A percentile compares a stretch with the other conserved stretches of the same genome.
These are phyloP conservation scores for Saimiri boliviensis DNA, from an alignment of 2,113 vertebrate genomes.

Conservation along the genomic window DNA sequence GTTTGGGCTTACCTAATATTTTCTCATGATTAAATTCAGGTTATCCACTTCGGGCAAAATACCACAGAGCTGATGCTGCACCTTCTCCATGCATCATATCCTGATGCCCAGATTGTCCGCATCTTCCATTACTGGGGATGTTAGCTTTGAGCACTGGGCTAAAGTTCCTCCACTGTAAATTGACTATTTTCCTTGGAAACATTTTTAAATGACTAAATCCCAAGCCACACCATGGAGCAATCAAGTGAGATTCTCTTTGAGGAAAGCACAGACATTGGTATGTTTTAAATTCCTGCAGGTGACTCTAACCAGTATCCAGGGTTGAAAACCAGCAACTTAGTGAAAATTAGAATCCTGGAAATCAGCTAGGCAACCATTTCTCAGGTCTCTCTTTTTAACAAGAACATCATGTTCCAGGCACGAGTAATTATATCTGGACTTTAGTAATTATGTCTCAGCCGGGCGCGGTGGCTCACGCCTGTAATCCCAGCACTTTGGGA, in stretches of 20 bases:
- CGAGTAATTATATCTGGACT: conserved; percentile 16
- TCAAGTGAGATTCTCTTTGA: background rate
- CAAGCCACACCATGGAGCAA: background rate
- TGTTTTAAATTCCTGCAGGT: background rate
- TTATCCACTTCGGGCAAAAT: background rate
- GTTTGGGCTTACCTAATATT: background rate
- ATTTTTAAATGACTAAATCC: background rate
- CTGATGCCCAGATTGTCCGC: background rate
- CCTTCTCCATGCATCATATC: background rate
- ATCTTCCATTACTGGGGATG: background rate
- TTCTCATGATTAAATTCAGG: background rate
- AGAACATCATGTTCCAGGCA: background rate
- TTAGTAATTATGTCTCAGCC: background rate
- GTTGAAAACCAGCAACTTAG: background rate
- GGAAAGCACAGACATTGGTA: background rate
- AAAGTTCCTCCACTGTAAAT: background rate
- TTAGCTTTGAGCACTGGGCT: background rate
- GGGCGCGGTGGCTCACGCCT: too few species aligned
- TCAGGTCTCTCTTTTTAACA: background rate
- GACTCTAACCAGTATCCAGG: background rate
- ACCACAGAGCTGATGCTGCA: rapidly evolving
- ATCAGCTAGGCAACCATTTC: background rate
- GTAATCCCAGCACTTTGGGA: too few species aligned
- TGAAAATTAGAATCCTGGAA: background rate
- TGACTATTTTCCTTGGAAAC: background rate